Evolutionary conservation across 2,888 invertebrate genomes (phyloP).

Genomic region (Ophion ventricosus): DNA sequence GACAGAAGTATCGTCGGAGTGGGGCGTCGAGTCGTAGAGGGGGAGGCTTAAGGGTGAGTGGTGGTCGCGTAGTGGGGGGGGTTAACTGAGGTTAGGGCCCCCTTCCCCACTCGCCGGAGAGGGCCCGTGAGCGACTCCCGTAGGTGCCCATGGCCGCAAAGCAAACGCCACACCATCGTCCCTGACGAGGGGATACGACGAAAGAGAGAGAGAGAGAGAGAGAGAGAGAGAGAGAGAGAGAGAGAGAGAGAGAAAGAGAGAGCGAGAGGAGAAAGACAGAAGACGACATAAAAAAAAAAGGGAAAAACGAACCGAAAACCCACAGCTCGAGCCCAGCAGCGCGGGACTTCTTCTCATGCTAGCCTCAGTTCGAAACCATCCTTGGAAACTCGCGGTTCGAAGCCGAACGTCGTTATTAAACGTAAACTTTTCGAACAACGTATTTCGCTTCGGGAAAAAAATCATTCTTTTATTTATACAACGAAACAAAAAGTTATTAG

Average conservation of each 20-base stretch:
- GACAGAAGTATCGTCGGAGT: slow-evolving; percentile 61
- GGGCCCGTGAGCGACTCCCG: slow-evolving; percentile 77
- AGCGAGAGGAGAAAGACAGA: slow-evolving; percentile 54
- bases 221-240: slow-evolving; percentile 49
- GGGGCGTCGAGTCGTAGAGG: slow-evolving; percentile 25
- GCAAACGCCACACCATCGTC: slow-evolving; percentile 77
- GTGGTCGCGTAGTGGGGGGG: slow-evolving; percentile 75
- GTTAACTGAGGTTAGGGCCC: slow-evolving; percentile 79
- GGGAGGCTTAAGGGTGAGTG: slow-evolving; percentile 65
- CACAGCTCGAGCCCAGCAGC: slow-evolving; percentile 78
- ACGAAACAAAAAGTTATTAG: background rate
- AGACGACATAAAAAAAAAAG: slow-evolving; percentile 74
- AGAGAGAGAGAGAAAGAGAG: slow-evolving; percentile 75
- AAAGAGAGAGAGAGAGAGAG: slow-evolving; percentile 48
- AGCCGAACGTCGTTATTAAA: slow-evolving; percentile 58
- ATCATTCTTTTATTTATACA: slow-evolving; percentile 22
- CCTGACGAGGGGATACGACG: slow-evolving; percentile 70
- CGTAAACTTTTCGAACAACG: slow-evolving; percentile 12
- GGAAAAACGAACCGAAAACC: slow-evolving; percentile 81
- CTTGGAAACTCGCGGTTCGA: slow-evolving; percentile 81
- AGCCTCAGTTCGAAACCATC: slow-evolving; percentile 82
- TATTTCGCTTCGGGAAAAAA: slow-evolving; percentile 8
- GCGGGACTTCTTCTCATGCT: slow-evolving; percentile 78
- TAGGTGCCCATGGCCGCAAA: slow-evolving; percentile 77
- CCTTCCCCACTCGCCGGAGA: slow-evolving; percentile 66